Evolutionary conservation across 2,113 vertebrate species (phyloP).

Genomic region (Pangasianodon gigas): DNA sequence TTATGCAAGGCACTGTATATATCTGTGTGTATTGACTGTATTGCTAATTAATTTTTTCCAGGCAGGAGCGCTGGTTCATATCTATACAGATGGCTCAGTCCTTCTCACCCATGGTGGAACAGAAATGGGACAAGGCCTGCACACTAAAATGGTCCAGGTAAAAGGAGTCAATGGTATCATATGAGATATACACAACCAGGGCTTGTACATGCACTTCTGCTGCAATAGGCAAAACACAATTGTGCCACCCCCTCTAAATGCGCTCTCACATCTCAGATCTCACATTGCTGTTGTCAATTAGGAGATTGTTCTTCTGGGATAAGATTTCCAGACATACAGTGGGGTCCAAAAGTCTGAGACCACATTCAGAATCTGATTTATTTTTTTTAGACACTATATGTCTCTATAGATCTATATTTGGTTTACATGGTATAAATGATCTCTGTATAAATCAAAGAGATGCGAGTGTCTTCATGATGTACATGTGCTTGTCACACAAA

Average conservation of each 20-base stretch:
- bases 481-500: too few relatives aligned
- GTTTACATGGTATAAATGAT: too few relatives aligned
- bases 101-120: conserved; percentile 90
- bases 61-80: conserved; percentile 89
- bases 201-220: background rate
- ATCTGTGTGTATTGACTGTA: background rate
- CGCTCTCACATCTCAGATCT: background rate
- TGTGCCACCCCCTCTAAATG: background rate
- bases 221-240: background rate
- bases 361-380: background rate
- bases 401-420: too few relatives aligned
- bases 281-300: background rate
- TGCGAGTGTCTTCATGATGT: too few relatives aligned
- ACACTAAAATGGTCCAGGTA: conserved; percentile 99
- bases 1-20: background rate
- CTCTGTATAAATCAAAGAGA: too few relatives aligned
- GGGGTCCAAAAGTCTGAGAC: background rate
- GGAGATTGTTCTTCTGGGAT: background rate
- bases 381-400: background rate
- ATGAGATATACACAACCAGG: background rate
- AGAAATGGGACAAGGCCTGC: conserved; percentile 97
- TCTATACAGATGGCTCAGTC: conserved; percentile 94
- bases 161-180: background rate
- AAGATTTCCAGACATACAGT: background rate
- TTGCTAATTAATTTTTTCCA: conserved; percentile 54